phyloP scores from a whole-genome alignment of 2,888 invertebrate species.

The Cinara cedri region DNA sequence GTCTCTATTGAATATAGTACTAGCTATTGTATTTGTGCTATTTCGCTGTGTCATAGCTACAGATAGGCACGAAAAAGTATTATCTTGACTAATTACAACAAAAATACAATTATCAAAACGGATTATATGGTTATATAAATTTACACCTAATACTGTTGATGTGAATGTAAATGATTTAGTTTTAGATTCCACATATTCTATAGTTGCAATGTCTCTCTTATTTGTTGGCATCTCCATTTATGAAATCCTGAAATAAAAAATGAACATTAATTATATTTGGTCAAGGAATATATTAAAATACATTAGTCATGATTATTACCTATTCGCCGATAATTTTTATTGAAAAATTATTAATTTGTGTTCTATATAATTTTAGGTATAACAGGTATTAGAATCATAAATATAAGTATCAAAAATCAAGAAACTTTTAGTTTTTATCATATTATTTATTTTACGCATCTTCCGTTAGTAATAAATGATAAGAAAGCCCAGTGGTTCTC shows the following conservation, averaged over 20 bases:
- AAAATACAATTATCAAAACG: conserved; percentile 48
- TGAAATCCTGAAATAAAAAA: not conserved
- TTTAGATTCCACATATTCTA: conserved; percentile 41
- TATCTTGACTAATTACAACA: conserved; percentile 31
- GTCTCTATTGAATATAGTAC: conserved; percentile 46
- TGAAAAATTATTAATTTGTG: no score
- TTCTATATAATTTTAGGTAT: no score
- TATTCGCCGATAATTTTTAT: no score
- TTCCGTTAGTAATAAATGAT: no score
- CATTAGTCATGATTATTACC: no score
- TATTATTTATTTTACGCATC: no score
- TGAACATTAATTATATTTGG: no score
- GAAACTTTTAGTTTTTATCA: no score
- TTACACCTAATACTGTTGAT: conserved; percentile 31
- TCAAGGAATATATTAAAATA: no score
- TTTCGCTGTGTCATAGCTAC: conserved; percentile 48
- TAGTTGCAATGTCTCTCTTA: conserved; percentile 15
- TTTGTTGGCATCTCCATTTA: conserved; percentile 21
- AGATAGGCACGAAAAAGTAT: conserved; percentile 38
- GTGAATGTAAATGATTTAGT: conserved; percentile 28
- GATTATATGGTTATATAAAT: conserved; percentile 34
- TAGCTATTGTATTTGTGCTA: conserved; percentile 18
- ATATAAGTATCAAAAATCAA: no score
- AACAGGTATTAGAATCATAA: no score
- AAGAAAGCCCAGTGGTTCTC: no score